Base-by-base conservation (phyloP, 2,888 invertebrate species). In the Eilema depressum region DNA sequence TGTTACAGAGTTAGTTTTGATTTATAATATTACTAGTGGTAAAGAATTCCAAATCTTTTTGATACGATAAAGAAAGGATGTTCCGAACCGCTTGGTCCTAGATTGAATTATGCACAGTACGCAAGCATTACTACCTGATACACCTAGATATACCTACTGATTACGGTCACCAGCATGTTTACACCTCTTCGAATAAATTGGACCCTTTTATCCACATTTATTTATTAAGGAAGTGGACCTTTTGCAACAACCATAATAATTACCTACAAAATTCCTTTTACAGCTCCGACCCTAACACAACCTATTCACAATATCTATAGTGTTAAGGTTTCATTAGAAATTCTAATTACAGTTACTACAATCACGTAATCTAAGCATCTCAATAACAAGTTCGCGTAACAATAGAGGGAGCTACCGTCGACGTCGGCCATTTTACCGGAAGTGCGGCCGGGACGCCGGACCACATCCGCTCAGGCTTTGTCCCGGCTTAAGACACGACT, bases 391-490 rank as follows among this genome's bases (percentile, higher is more conserved):
- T 82, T 82, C 73, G 75, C 68, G 69, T 75, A 76, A 75, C 84
- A 79, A 78, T 73, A 78, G 75, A 67, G 66, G 73, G 69, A 75
- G 76, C 75, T 62, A 63, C 66, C 60, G 33, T 67, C 63, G 53
- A 2, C 61, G 70, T 67, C 81, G 77, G 83, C 85, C 86, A 81
- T 83, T 76, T 81, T 78, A 78, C 79, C 84, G 86, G 83, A 77
- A 79, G 78, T 83, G 78, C 64, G 81, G 83, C 75, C 69, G 71
- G 76, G 76, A 74, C 70, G 33, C 66, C 73, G 80, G 85, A 82
- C 78, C 85, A 78, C 83, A 75, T 77, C 79, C 78, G 85, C 71
- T 68, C 75, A 75, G 79, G 83, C 80, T 81, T 82, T 82, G 83
- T 84, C 79, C 74, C 63, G 78, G 56, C 73, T 71, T 73, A 75